Evolutionary conservation across 2,113 vertebrate species (phyloP), one percentile per base, ranked within the genome.

Genomic region (Leucopsar rothschildi): DNA sequence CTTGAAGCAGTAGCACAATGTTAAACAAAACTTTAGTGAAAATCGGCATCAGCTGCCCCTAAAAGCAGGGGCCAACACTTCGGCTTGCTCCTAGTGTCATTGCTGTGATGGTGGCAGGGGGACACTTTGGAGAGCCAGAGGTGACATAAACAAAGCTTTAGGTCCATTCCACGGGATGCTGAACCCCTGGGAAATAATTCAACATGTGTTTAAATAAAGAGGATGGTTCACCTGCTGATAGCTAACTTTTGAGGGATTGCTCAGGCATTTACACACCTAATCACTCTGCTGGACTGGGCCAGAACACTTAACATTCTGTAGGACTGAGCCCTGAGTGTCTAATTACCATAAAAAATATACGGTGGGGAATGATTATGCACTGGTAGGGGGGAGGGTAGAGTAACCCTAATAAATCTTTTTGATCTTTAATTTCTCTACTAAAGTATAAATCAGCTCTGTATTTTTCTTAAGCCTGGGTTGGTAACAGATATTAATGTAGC

Each of bases 341-440:
- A 89, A 97, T 95, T 96, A 95, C 52, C 80, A 95, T 95, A 95
- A 96, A 95, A 97, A 94, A 97, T 96, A 95, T 91, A 96, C 31
- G 3, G 77, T 95, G 69, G 77, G 73, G 65, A 97, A 95, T 95
- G 88, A 97, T 96, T 96, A 96, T 92, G 91, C 92, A 76, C 56
- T 92, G 65, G 89, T 81, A 86, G 28, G 88, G 92, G 88, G 94
- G 91, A 75, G 87, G 91, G 91, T 82, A 90, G 86, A 86, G 77
- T 88, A 94, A 95, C 96, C 80, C 69, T 95, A 96, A 96, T 96
- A 96, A 97, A 96, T 96, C 95, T 96, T 97, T 97, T 92, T 96
- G 95, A 96, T 96, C 92, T 95, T 96, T 94, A 93, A 96, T 96
- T 97, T 96, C 83, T 96, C 89, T 73, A 72, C 91, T 87, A 89